These are phyloP conservation scores for Epinotia brunnichana DNA, from an alignment of 2,888 invertebrate species.

Conservation along the genomic window DNA sequence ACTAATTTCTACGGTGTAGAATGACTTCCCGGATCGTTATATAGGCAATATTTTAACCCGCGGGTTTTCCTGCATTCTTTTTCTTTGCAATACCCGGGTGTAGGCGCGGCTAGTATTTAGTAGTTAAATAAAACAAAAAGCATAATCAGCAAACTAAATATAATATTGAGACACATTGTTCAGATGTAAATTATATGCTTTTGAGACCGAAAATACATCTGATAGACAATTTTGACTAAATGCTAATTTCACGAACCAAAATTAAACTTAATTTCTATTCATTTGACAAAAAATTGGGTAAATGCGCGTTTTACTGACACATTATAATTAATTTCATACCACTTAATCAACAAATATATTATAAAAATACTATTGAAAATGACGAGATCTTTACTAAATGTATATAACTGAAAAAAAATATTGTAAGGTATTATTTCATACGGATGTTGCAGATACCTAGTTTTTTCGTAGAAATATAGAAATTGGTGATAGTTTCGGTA, in stretches of 20 bases:
- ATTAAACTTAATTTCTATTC: neutral
- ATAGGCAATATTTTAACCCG: too few species aligned
- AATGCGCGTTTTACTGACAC: neutral
- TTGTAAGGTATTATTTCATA: too few species aligned
- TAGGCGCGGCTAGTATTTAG: too few species aligned
- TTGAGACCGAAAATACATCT: constrained; percentile 35
- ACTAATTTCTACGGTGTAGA: too few species aligned
- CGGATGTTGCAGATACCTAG: too few species aligned
- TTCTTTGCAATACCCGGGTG: too few species aligned
- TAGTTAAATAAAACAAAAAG: constrained; percentile 30
- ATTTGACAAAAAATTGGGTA: neutral
- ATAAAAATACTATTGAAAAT: constrained; percentile 21
- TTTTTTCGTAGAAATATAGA: too few species aligned
- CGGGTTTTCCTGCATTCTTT: too few species aligned
- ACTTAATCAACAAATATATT: neutral
- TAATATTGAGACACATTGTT: constrained; percentile 37
- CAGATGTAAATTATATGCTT: constrained; percentile 34
- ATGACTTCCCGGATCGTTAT: too few species aligned
- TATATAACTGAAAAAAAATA: neutral
- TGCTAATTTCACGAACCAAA: constrained; percentile 9
- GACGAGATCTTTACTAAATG: neutral
- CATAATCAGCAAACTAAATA: constrained; percentile 33
- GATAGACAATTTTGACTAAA: constrained; percentile 28
- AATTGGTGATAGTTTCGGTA: too few species aligned
- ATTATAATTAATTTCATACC: neutral